Evolutionary conservation across 2,797 vertebrate species (phyloP).

Genomic region (Semaprochilodus insignis): DNA sequence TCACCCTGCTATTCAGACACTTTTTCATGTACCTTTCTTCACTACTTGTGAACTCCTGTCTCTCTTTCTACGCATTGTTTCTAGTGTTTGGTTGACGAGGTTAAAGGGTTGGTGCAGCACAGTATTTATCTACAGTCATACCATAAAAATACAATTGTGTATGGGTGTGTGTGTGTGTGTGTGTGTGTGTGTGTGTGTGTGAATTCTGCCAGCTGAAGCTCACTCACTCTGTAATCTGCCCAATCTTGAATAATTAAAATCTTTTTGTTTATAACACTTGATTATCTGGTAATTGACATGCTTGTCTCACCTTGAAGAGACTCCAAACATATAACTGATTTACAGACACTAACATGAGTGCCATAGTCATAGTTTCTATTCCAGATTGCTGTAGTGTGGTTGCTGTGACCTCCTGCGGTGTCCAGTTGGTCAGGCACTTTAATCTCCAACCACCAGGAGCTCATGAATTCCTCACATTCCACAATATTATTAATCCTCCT

Average conservation of each 20-base stretch:
- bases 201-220: conserved; percentile 56
- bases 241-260: background rate
- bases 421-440: conserved; percentile 11
- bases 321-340: background rate
- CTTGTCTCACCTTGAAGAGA: background rate
- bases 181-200: background rate
- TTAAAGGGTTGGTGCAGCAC: too few species aligned
- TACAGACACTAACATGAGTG: too few species aligned
- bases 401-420: conserved; percentile 42
- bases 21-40: too few species aligned
- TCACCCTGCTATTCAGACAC: too few species aligned
- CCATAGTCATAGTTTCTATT: too few species aligned
- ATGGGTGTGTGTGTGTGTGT: background rate
- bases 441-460: conserved; percentile 36
- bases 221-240: conserved; percentile 10
- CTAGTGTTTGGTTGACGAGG: too few species aligned
- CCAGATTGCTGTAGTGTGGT: background rate
- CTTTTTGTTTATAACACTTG: background rate
- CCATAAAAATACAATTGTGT: background rate
- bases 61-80: too few species aligned
- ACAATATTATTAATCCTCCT: conserved; percentile 45
- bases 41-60: too few species aligned
- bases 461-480: conserved; percentile 55
- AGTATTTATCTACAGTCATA: too few species aligned
- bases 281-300: background rate